phyloP scores from a whole-genome alignment of 2,113 vertebrate species.

The Oryzias javanicus region DNA sequence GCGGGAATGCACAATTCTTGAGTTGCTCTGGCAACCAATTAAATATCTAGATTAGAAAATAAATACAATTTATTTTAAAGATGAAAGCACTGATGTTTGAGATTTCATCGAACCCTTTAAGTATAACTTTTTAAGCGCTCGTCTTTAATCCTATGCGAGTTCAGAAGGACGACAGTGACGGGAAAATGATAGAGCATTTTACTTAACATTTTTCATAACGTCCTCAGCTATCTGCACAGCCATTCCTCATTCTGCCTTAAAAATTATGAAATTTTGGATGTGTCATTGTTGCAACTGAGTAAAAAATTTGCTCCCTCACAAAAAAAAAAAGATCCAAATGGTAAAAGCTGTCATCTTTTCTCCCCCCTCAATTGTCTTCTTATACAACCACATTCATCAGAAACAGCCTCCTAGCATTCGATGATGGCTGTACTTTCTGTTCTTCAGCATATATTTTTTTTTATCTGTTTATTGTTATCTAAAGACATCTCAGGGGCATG shows the following conservation, averaged over 20 bases:
- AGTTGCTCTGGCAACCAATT: too few relatives aligned
- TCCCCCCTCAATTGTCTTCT: constrained; percentile 10
- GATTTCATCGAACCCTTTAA: background rate
- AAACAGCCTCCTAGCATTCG: background rate
- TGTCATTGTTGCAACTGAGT: too few relatives aligned
- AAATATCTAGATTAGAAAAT: too few relatives aligned
- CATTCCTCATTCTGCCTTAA: background rate
- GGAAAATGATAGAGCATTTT: too few relatives aligned
- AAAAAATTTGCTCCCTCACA: constrained; percentile 6
- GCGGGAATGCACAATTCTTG: background rate
- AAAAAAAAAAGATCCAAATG: constrained; percentile 11
- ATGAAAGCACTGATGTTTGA: background rate
- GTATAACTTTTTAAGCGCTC: background rate
- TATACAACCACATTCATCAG: constrained; percentile 34
- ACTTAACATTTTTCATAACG: background rate
- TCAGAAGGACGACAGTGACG: background rate
- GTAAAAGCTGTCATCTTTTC: constrained; percentile 7
- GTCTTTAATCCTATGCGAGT: background rate
- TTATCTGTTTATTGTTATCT: constrained; percentile 6
- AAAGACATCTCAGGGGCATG: constrained; percentile 6
- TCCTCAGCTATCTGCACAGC: background rate
- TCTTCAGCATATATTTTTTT: constrained; percentile 5
- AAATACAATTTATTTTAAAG: too few relatives aligned
- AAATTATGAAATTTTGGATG: background rate
- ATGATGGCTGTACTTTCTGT: constrained; percentile 6